Percentiles rank a stretch among this genome's conserved stretches.
Evolutionary conservation across 2,888 invertebrate genomes (phyloP).

Genomic region (Hypomecis atomaria): DNA sequence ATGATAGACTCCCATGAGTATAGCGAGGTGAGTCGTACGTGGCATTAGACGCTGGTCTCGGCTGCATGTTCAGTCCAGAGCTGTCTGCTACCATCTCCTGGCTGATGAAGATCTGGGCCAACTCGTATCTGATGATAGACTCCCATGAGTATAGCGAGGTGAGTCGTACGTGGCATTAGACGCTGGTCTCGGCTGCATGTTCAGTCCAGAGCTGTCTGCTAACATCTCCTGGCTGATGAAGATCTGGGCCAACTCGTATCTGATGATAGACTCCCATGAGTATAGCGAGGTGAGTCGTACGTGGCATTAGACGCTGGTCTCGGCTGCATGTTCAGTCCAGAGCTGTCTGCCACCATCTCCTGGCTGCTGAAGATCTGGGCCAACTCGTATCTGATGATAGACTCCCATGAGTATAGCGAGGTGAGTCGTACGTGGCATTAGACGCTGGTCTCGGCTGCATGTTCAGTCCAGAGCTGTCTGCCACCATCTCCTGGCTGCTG

Average conservation of each 20-base stretch:
- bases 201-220: constrained; percentile 92
- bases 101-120: constrained; percentile 91
- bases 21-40: constrained; percentile 84
- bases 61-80: constrained; percentile 90
- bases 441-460: constrained; percentile 86
- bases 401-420: constrained; percentile 67
- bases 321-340: constrained; percentile 89
- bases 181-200: constrained; percentile 84
- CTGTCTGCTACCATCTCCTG: constrained; percentile 90
- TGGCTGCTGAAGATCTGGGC: constrained; percentile 93
- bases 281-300: constrained; percentile 82
- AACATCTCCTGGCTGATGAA: constrained; percentile 92
- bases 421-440: constrained; percentile 87
- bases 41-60: constrained; percentile 86
- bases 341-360: constrained; percentile 89
- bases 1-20: constrained; percentile 78
- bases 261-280: constrained; percentile 81
- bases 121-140: constrained; percentile 87
- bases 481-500: constrained; percentile 91
- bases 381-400: constrained; percentile 88
- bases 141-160: constrained; percentile 70
- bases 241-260: constrained; percentile 90
- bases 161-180: constrained; percentile 88
- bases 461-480: constrained; percentile 92
- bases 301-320: constrained; percentile 87